Base-by-base conservation (phyloP, 2,888 invertebrate species). In the Microchrysa polita region DNA sequence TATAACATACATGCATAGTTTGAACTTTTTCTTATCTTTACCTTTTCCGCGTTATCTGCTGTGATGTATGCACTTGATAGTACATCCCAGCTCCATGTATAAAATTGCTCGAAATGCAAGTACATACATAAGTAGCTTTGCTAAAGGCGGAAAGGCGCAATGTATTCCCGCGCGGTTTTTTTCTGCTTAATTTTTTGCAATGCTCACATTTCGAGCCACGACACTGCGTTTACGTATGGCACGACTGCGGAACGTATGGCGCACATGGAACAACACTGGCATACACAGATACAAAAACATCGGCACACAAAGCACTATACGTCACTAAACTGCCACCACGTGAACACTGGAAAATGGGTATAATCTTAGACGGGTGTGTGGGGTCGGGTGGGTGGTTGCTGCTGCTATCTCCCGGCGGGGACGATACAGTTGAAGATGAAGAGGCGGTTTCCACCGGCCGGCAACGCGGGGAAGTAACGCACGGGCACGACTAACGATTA, bases 271-370 rank as follows among this genome's bases (percentile, higher is more conserved):
- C 7, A 44, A 42, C 20, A 7, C 22, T 34, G 27, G 4, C 27
- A 34, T 7, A 5, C 4, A 7, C 27, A 34, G 2, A 34, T 7
- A 34, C 2, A 59, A 2, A n/a, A 22, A 59, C 59, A 23, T 27
- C 2, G 14, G 7, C 7, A 59, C 22, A n/a, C 27, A 22, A 27
- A 22, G 23, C 48, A 34, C 27, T 34, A 18, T 40, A 65, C 65
- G 65, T 65, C 65, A 65, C 65, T 44, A 42, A 12, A 34, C 42
- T 23, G 44, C 20, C 48, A 44, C 44, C 22, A 44, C 48, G 65
- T 65, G 65, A 44, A 40, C 65, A 20, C 27, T 34, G 27, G 27
- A 7, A 34, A 34, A 34, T 34, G 27, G 27, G 27, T 34, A 34
- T 7, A 34, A 34, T 34, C 27, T 7, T 34, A 5, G 27, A 34